Percentiles rank a stretch among this genome's conserved stretches.
Conservation (phyloP, 2,888 invertebrate genomes). For the Cerastis rubricosa region DNA sequence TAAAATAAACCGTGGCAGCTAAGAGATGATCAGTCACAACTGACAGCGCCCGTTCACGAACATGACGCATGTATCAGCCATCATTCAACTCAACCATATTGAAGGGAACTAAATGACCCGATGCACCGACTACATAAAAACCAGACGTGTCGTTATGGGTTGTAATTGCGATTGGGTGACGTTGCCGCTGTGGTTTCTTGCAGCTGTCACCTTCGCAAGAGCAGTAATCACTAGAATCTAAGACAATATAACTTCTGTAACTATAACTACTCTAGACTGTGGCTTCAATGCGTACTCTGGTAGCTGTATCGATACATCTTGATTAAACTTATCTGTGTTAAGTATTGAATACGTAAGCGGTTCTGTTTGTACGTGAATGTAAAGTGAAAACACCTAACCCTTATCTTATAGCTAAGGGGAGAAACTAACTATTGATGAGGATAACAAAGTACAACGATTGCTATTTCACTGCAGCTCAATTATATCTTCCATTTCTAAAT, state of each 20-base stretch:
- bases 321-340: conserved; percentile 60
- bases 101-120: too few species aligned
- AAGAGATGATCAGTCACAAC: too few species aligned
- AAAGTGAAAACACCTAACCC: conserved; percentile 21
- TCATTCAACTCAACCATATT: too few species aligned
- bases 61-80: too few species aligned
- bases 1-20: too few species aligned
- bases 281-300: conserved; percentile 41
- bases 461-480: background rate
- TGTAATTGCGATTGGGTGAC: background rate
- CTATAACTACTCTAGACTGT: background rate
- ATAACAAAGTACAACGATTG: conserved; percentile 3
- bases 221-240: background rate
- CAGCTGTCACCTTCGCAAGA: background rate
- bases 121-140: background rate
- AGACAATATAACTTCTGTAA: conserved; percentile 21
- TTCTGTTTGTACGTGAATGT: conserved; percentile 30
- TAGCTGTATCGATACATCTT: conserved; percentile 57
- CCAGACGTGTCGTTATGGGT: background rate
- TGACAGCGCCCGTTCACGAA: too few species aligned
- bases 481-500: background rate
- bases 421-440: conserved; percentile 1
- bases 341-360: conserved; percentile 52
- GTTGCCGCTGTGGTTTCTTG: background rate
- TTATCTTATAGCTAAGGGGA: conserved; percentile 34